Base-by-base conservation (phyloP, 2,113 vertebrate species). In the Coptodon bakossiorum region DNA sequence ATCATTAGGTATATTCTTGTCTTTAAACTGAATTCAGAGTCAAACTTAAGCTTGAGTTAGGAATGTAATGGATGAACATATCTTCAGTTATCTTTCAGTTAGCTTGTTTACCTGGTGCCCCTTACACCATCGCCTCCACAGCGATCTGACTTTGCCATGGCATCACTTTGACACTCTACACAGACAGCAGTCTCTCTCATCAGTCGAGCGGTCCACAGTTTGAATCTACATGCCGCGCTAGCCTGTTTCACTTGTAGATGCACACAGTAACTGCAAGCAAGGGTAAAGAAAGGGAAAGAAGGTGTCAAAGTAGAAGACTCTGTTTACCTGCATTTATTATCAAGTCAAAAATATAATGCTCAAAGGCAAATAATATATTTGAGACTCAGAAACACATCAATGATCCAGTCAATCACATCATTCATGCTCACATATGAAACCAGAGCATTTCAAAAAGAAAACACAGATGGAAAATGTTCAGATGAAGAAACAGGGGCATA, bases 241-340 rank as follows among this genome's bases (percentile, higher is more conserved):
- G 96, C 95, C 95, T 95, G 97, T 29, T 95, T 96, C 90, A 98
- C 87, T 31, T 96, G 95, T 93, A 98, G 96, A 92, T 96, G 96
- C 88, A 97, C 93, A n/a, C 97, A 97, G 92, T 96, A 97, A 88
- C 97, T 97, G 93, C 48, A 90, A 80, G 9, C 56, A 56, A 88
- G 54, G 54, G 9, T 3, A 48, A 34, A 29, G 13, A 48, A 22
- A 82, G n/a, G 34, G 13, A 80, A 24, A 22, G 31, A 73, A 16
- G 19, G 16, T 4, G 3, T 27, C 45, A 36, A 81, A 27, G 31
- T 6, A 6, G n/a, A 3, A 38, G 1, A 22, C 31, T 9, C 12
- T 1, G 6, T 57, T 71, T 27, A 38, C 9, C 45, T 59, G 29
- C 27, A 78, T 14, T 17, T 50, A 48, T 48, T 29, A 73, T 73